These are phyloP conservation scores for Phymatocera aterrima DNA, from an alignment of 2,888 invertebrate genomes.

Conservation along the genomic window DNA sequence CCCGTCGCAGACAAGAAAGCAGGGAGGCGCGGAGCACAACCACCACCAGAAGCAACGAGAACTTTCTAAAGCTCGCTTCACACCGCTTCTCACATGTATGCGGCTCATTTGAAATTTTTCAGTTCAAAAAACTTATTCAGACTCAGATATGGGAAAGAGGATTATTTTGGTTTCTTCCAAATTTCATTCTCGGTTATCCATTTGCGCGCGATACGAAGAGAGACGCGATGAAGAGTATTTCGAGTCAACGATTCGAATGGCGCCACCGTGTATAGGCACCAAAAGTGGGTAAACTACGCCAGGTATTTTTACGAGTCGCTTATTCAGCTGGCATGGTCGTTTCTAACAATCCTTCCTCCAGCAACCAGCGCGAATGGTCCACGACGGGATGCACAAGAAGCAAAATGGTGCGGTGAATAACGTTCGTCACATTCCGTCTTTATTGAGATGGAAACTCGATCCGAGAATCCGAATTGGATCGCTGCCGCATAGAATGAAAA, in stretches of 20 bases:
- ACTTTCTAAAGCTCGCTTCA: slow-evolving; percentile 35
- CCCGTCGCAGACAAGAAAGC: slow-evolving; percentile 38
- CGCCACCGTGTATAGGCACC: slow-evolving; percentile 5
- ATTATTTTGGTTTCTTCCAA: too few relatives aligned
- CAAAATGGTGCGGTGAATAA: not conserved
- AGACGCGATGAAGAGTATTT: too few relatives aligned
- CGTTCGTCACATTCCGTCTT: slow-evolving; percentile 25
- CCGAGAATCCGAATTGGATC: not conserved
- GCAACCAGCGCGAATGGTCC: not conserved
- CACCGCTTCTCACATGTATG: not conserved
- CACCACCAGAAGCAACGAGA: slow-evolving; percentile 7
- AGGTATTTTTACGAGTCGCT: slow-evolving; percentile 40
- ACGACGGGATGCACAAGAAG: not conserved
- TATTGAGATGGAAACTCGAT: not conserved
- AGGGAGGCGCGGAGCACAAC: slow-evolving; percentile 23
- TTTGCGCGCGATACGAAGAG: not conserved
- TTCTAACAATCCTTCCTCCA: slow-evolving; percentile 11
- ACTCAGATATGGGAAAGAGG: too few relatives aligned
- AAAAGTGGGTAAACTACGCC: slow-evolving; percentile 37
- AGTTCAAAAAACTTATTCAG: too few relatives aligned
- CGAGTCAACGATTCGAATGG: not conserved
- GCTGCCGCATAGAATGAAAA: not conserved
- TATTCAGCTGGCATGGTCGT: slow-evolving; percentile 33
- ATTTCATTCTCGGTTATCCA: too few relatives aligned
- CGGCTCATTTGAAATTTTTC: too few relatives aligned